Base-by-base conservation (phyloP, 1,140 invertebrate species). In the Forficula auricularia region DNA sequence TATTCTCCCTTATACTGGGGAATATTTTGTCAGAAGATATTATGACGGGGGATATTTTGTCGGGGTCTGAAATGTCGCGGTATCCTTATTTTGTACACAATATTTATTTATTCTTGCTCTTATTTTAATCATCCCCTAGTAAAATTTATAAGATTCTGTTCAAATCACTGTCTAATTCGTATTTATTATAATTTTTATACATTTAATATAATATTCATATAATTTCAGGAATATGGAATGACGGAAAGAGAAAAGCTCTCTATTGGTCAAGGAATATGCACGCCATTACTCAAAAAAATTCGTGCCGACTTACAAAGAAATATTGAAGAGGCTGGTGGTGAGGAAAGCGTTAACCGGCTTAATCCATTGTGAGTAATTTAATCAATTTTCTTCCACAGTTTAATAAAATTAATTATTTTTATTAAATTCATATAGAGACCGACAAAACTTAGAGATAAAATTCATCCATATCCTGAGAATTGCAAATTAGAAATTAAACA, bases 241-340 rank as follows among this genome's bases (percentile, higher is more conserved):
- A 71, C 67, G 16, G 59, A 63, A 18, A 62, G 72, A 40, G 76
- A 78, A 56, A 80, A 79, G 52, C 57, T 80, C 10, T 63, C 68
- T 9, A 77, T 80, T 48, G 74, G 70, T 7, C 67, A 78, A 55
- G 70, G 72, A 32, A 73, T 79, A 27, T 77, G 75, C 54, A 67
- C 69, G 10, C 77, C 77, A 13, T 54, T 80, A n/a, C 52, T 81
- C 44, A 64, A 67, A 36, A 80, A 80, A 53, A 78, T 80, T 41
- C 60, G 68, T n/a, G 67, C 67, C 44, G 76, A 80, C 55, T 56
- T 79, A 2, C 63, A 69, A 32, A 54, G 70, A 35, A 72, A 72
- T 49, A 60, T 68, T 31, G 57, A 60, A 38, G 57, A 57, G 36
- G 35, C 54, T 42, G 42, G 53, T 33, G 42, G 53, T 33, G 59